Evolutionary conservation across 2,797 vertebrate genomes (phyloP), one percentile per base, ranked within the genome.

Genomic region (Enteromius treurensis): DNA sequence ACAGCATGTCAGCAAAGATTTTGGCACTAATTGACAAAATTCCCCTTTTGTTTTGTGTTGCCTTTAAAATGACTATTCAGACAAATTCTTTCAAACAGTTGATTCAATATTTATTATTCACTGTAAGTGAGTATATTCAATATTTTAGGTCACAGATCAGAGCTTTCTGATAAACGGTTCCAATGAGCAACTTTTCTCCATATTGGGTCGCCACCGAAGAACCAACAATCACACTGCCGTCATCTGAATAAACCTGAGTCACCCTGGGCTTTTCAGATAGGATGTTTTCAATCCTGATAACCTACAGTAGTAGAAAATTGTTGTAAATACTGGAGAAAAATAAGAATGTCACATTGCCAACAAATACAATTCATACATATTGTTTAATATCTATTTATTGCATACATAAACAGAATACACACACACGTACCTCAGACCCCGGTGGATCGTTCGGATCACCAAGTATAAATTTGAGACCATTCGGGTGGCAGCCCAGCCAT

Each of bases 131-230:
- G n/a, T 51, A 29, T n/a, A 32, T 29, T 29, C n/a, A 5, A 82
- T 93, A 93, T 71, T 92, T 84, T 69, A 95, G 90, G 75, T 97
- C 91, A 91, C 98, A 99, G 64, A 91, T 93, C 62, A 99, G 86
- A 4, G 96, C 95, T 93, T 95, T 97, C 80, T 99, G 97, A 88
- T 92, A 98, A 70, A 98, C 89, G 0, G 96, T 96, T 78, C 97
- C 97, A 3, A 99, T 95, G 13, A 99, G 94, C 68, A 99, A 89
- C 69, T 96, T 96, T 4, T 93, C 83, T 40, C 84, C 87, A 0
- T 96, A 94, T 0, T 91, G 1, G 0, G 95, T 75, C 0, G 97
- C 97, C 69, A 96, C 96, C 0, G 96, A 96, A 23, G 95, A 96
- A 1, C 90, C 96, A 21, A 96, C 92, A 80, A 99, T 91, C 87